Evolutionary conservation across 2,888 invertebrate genomes (phyloP).

Genomic region (Scaptomyza polygonia): DNA sequence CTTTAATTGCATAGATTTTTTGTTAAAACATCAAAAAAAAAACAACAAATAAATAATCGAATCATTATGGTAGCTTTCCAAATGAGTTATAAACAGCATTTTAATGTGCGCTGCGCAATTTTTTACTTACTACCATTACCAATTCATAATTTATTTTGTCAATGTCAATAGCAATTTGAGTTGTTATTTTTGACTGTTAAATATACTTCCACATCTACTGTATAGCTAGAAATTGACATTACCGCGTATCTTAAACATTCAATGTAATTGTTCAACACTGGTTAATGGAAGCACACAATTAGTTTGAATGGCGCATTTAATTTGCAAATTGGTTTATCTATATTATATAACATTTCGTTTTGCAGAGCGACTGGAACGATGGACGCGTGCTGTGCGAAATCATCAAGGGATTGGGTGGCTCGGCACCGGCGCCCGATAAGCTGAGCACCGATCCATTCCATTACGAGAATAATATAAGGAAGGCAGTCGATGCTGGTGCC

Average conservation of each 20-base stretch:
- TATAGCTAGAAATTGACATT: neutral
- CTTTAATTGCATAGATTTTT: neutral
- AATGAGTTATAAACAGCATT: neutral
- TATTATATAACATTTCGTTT: conserved; percentile 78
- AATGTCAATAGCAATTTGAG: conserved; percentile 1
- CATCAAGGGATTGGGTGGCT: conserved; percentile 94
- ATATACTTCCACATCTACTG: neutral
- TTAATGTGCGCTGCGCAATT: conserved; percentile 12
- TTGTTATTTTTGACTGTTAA: neutral
- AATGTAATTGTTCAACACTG: conserved; percentile 19
- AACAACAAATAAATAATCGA: neutral
- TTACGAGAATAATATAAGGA: conserved; percentile 92
- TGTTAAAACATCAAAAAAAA: neutral
- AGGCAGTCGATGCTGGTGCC: conserved; percentile 90
- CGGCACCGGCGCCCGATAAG: conserved; percentile 92
- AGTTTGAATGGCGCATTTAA: conserved; percentile 10
- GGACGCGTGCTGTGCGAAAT: conserved; percentile 94
- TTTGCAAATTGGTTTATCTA: conserved; percentile 10
- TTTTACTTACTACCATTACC: conserved; percentile 4
- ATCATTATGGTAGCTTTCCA: conserved; percentile 1
- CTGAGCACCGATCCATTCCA: conserved; percentile 90
- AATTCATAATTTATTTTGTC: neutral
- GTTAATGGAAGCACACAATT: neutral
- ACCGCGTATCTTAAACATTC: neutral
- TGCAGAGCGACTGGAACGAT: conserved; percentile 98